phyloP scores from a whole-genome alignment of 2,113 vertebrate genomes.

The Eulacestoma nigropectus region DNA sequence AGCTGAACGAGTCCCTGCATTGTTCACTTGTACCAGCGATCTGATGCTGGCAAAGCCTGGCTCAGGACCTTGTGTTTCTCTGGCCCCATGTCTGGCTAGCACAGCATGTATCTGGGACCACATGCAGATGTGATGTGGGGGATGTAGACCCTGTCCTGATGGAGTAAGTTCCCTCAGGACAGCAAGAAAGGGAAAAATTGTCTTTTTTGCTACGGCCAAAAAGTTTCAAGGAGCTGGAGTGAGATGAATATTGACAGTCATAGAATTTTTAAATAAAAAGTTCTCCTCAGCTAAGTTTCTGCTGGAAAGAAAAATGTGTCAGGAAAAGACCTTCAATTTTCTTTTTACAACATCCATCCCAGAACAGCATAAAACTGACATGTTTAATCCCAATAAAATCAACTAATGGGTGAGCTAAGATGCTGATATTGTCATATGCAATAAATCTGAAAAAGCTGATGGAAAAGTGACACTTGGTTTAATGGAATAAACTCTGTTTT shows the following conservation, averaged over 20 bases:
- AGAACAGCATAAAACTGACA: background rate
- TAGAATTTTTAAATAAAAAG: background rate
- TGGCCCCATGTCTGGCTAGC: background rate
- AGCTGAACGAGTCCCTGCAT: accelerated
- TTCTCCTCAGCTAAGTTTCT: background rate
- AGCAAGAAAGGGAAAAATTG: background rate
- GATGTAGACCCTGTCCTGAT: background rate
- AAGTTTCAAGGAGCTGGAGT: background rate
- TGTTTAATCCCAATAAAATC: background rate
- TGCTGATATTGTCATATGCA: background rate
- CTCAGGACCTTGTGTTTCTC: background rate
- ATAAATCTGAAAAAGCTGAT: background rate
- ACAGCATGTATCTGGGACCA: accelerated
- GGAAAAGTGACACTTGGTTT: background rate
- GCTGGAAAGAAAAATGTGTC: background rate
- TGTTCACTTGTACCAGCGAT: background rate
- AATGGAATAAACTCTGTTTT: background rate
- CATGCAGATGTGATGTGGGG: accelerated
- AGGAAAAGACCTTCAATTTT: background rate
- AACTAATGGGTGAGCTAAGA: background rate
- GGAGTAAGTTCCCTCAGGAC: background rate
- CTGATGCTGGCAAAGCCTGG: background rate
- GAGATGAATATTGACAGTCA: background rate
- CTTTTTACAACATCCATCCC: background rate
- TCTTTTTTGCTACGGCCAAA: background rate